phyloP scores from a whole-genome alignment of 2,888 invertebrate genomes.

The Hanleya hanleyi region DNA sequence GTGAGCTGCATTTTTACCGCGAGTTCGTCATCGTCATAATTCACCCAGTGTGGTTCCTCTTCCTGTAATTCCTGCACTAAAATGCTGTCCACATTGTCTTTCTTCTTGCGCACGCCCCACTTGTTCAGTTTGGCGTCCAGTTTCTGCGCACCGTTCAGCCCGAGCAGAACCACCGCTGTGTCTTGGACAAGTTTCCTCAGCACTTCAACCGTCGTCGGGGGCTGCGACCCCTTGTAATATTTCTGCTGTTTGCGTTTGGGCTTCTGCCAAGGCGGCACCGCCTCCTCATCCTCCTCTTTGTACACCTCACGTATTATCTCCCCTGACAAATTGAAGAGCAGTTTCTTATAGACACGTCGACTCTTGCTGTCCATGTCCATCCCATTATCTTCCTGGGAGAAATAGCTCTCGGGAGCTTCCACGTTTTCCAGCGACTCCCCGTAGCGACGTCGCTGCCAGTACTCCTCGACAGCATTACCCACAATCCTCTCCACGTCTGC shows the following conservation, averaged over 20 bases:
- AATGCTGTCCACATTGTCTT: slow-evolving; percentile 82
- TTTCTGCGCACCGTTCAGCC: slow-evolving; percentile 49
- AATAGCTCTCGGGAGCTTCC: slow-evolving; percentile 51
- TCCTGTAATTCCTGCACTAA: slow-evolving; percentile 82
- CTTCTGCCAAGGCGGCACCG: slow-evolving; percentile 77
- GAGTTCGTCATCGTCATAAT: slow-evolving; percentile 82
- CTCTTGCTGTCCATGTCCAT: slow-evolving; percentile 53
- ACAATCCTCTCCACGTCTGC: slow-evolving; percentile 58
- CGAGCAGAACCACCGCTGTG: slow-evolving; percentile 58
- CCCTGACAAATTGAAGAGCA: slow-evolving; percentile 71
- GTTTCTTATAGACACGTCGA: slow-evolving; percentile 62
- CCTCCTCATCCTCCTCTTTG: slow-evolving; percentile 56
- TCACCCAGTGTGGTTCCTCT: slow-evolving; percentile 84
- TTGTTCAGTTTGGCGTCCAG: slow-evolving; percentile 46
- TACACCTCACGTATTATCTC: slow-evolving; percentile 71
- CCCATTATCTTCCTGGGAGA: slow-evolving; percentile 39
- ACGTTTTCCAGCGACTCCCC: slow-evolving; percentile 59
- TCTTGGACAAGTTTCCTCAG: slow-evolving; percentile 62
- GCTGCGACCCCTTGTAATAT: slow-evolving; percentile 55
- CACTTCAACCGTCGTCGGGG: slow-evolving; percentile 60
- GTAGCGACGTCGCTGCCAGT: slow-evolving; percentile 61
- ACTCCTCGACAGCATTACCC: slow-evolving; percentile 59
- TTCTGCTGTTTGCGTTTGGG: slow-evolving; percentile 64
- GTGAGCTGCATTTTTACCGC: slow-evolving; percentile 79
- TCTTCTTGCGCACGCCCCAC: slow-evolving; percentile 67